These are phyloP conservation scores for Pristionchus maxplancki DNA, from an alignment of 2,888 invertebrate species.

Conservation along the genomic window DNA sequence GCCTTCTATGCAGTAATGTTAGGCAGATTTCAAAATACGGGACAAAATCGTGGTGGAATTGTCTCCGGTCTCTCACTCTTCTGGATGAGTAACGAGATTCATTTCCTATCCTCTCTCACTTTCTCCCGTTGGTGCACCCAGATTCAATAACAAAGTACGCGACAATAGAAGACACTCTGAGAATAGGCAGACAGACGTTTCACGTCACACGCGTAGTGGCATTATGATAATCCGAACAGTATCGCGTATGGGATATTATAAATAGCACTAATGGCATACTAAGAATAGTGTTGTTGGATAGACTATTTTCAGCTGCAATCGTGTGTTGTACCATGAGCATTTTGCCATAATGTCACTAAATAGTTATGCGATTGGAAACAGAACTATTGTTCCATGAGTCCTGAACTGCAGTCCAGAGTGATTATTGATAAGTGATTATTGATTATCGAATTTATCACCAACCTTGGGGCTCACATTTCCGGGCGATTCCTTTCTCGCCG, in stretches of 20 bases:
- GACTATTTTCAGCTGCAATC: neutral
- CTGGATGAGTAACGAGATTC: slow-evolving; percentile 1
- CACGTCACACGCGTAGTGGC: neutral
- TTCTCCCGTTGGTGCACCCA: neutral
- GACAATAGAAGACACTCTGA: neutral
- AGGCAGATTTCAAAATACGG: no score
- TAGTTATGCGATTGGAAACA: no score
- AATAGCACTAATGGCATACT: neutral
- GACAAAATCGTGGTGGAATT: no score
- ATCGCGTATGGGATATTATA: neutral
- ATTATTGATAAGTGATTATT: neutral
- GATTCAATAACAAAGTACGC: slow-evolving; percentile 6
- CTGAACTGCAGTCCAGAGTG: neutral
- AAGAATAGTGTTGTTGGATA: neutral
- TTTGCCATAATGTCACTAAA: no score
- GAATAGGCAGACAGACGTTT: neutral
- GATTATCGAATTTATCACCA: neutral
- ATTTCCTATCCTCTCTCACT: neutral
- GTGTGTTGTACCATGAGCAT: neutral
- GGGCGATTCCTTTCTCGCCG: slow-evolving; percentile 44
- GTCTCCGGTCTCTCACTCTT: neutral
- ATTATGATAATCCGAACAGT: neutral
- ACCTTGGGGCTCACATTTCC: slow-evolving; percentile 43
- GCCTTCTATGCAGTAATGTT: neutral
- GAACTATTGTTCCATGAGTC: no score